phyloP scores from a whole-genome alignment of 1,140 invertebrate genomes.

The Antheraea pernyi region DNA sequence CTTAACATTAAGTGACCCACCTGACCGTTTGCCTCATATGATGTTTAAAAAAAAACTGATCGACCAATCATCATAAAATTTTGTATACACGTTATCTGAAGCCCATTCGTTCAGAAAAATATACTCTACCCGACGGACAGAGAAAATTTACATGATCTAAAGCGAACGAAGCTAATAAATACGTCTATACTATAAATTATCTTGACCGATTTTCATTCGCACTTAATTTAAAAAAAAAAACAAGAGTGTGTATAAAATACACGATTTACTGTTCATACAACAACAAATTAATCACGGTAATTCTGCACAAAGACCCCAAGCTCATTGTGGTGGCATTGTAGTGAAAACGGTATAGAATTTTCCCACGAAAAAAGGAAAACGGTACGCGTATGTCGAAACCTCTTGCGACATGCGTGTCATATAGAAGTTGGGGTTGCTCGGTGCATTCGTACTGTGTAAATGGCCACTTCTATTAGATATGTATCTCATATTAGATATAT shows the following conservation, averaged over 20 bases:
- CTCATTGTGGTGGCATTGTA: slow-evolving; percentile 51
- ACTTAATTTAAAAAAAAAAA: background rate
- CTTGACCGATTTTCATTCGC: background rate
- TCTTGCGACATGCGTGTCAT: slow-evolving; percentile 52
- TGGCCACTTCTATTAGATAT: background rate
- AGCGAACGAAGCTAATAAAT: no score
- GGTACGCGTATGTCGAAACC: slow-evolving; percentile 62
- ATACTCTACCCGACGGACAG: no score
- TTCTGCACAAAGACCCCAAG: slow-evolving; percentile 44
- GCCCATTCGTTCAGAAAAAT: no score
- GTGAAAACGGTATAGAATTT: slow-evolving; percentile 69
- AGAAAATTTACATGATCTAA: no score
- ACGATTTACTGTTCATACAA: background rate
- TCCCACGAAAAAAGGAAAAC: slow-evolving; percentile 76
- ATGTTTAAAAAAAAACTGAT: no score
- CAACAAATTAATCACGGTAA: slow-evolving; percentile 30
- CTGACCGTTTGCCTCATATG: no score
- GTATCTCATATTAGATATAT: no score
- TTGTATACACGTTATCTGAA: no score
- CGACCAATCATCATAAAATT: no score
- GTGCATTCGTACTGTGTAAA: background rate
- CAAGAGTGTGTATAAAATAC: background rate
- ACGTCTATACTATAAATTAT: no score
- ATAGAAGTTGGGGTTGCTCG: slow-evolving; percentile 31
- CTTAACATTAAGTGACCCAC: no score